Evolutionary conservation across 2,113 vertebrate genomes (phyloP).

Genomic region (Microcebus ravelobensis): DNA sequence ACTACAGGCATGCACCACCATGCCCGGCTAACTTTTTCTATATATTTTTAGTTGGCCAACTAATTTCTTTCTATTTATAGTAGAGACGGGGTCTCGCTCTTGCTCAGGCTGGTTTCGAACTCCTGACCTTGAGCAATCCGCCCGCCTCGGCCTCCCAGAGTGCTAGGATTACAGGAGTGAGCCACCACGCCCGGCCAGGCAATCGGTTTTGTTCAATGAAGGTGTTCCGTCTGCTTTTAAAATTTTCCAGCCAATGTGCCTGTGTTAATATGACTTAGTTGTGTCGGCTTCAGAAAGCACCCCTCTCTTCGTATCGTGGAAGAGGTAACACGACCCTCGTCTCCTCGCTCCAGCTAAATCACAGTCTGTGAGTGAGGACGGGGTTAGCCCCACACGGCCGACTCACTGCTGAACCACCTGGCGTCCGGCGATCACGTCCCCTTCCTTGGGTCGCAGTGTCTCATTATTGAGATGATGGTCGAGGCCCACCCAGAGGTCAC

Average conservation of each 20-base stretch:
- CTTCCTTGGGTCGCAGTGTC: too few species aligned
- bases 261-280: fast-evolving
- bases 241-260: background rate
- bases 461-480: background rate
- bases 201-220: fast-evolving
- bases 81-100: too few species aligned
- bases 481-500: background rate
- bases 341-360: background rate
- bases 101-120: too few species aligned
- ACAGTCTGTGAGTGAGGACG: fast-evolving
- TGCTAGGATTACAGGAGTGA: too few species aligned
- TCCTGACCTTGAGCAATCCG: too few species aligned
- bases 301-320: background rate
- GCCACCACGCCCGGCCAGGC: too few species aligned
- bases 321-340: too few species aligned
- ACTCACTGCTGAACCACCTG: background rate
- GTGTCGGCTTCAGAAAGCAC: background rate
- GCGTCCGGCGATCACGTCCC: background rate
- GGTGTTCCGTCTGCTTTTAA: fast-evolving
- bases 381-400: fast-evolving
- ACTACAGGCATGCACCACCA: too few species aligned
- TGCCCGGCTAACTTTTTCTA: too few species aligned
- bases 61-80: too few species aligned
- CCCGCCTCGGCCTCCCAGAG: too few species aligned
- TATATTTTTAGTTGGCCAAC: too few species aligned